Evolutionary conservation across 2,113 vertebrate species (phyloP), one percentile per base, ranked within the genome.

Genomic region (Pachypanchax playfairii): DNA sequence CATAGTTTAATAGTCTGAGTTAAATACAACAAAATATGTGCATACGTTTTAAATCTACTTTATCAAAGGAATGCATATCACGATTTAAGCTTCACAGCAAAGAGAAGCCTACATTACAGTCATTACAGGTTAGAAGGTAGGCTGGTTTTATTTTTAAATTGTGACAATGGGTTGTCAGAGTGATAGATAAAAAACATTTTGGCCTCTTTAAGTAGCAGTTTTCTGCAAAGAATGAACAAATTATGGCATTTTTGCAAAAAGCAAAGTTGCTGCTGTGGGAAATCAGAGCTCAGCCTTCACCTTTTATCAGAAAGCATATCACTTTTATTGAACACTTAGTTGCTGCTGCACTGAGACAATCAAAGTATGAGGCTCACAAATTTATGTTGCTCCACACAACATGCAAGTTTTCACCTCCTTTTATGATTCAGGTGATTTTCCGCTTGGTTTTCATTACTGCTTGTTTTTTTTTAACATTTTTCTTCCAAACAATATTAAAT

Each of bases 231-330:
- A 56, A 64, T 67, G 64, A 22, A 46, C 25, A 74, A 70, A 49
- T 15, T 14, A 43, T 24, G 61, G 44, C 26, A 60, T 20, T 51
- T 33, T 54, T 35, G 41, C 52, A n/a, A 56, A 61, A 73, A 64
- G 31, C 41, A 59, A 55, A 52, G 43, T 22, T 43, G 24, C 39
- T 71, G 20, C 58, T 36, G 21, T 46, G 33, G 43, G 52, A 75
- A 42, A 42, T 12, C 28, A 25, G 35, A 49, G 51, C 59, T 74
- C 36, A 68, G 49, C 76, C 25, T 24, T 69, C 50, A 65, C 64
- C 69, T 73, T 20, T 55, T 61, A 22, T 76, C 56, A 66, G 59
- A 70, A 72, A 63, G n/a, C 54, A 56, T 35, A 57, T 49, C 49
- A 44, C 31, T 66, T 71, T 69, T 22, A 75, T 78, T 71, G 46